Conservation (phyloP, 2,797 vertebrate genomes). For the Dromococcyx pavoninus region DNA sequence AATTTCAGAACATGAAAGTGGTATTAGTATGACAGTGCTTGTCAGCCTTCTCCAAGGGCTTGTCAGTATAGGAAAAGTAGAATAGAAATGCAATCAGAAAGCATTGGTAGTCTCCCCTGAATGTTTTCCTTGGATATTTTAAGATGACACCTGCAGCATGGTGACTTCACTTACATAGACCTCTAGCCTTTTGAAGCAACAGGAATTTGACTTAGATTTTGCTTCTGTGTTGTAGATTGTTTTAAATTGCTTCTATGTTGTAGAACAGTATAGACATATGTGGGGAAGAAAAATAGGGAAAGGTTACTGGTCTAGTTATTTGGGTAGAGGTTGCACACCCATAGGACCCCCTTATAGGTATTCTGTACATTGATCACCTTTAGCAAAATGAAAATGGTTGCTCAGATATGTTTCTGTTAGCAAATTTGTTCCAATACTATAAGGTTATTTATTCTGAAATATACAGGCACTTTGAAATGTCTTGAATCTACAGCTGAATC, state of each 20-base stretch:
- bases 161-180: neutral
- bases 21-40: neutral
- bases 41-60: neutral
- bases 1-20: neutral
- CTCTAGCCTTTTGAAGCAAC: neutral
- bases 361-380: neutral
- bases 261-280: neutral
- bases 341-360: fast-evolving
- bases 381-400: neutral
- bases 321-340: neutral
- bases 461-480: neutral
- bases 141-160: neutral
- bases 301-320: neutral
- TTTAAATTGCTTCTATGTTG: neutral
- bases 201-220: neutral
- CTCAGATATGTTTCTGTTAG: neutral
- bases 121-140: neutral
- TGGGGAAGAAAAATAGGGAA: neutral
- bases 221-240: neutral
- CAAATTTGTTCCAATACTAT: neutral
- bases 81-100: neutral
- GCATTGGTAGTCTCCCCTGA: neutral
- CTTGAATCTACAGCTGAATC: neutral
- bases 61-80: fast-evolving
- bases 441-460: neutral